phyloP scores from a whole-genome alignment of 2,888 invertebrate genomes.

The Lepidochitona cinerea region DNA sequence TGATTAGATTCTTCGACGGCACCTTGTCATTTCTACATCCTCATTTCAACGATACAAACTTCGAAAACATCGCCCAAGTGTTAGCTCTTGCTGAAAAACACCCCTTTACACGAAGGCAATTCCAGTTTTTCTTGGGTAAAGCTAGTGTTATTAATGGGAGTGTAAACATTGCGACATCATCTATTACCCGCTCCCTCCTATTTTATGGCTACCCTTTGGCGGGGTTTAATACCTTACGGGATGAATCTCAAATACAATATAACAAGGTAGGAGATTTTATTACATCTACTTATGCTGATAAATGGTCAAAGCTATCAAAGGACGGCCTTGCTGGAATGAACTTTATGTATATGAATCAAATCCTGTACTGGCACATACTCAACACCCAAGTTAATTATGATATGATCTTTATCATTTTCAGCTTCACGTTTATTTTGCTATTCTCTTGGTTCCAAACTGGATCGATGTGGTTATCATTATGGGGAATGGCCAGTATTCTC shows the following conservation, averaged over 20 bases:
- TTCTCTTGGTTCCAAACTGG: constrained; percentile 17
- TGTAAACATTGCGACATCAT: neutral
- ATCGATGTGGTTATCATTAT: constrained; percentile 18
- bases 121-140: constrained; percentile 16
- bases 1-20: constrained; percentile 20
- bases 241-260: neutral
- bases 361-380: constrained; percentile 7
- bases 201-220: constrained; percentile 5
- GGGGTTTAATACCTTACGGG: neutral
- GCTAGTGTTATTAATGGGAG: neutral
- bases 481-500: constrained; percentile 14
- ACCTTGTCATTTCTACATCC: neutral
- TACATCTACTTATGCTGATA: neutral
- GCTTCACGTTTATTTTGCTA: constrained; percentile 14
- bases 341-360: constrained; percentile 4
- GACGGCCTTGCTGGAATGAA: neutral
- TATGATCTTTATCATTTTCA: constrained; percentile 14
- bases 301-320: neutral
- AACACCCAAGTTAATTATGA: constrained; percentile 8
- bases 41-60: constrained; percentile 16
- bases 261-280: neutral
- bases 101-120: neutral
- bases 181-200: constrained; percentile 2
- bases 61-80: constrained; percentile 6
- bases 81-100: neutral